phyloP scores from a whole-genome alignment of 2,113 vertebrate species.

The Seriola aureovittata region DNA sequence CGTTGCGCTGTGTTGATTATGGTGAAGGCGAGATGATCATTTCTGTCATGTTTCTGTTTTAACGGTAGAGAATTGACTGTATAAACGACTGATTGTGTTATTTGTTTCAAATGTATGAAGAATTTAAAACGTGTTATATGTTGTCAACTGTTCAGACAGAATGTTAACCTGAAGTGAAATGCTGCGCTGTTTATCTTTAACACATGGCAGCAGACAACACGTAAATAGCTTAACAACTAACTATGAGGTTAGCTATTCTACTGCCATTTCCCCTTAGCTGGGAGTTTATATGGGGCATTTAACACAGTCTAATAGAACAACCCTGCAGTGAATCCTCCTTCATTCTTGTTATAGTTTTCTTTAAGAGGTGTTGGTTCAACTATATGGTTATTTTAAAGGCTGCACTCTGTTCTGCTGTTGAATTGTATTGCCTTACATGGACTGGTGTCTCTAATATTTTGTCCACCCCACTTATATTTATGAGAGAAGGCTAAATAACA shows the following conservation, averaged over 20 bases:
- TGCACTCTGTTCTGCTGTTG: neutral
- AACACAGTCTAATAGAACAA: neutral
- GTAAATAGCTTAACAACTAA: neutral
- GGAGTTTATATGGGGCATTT: neutral
- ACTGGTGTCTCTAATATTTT: neutral
- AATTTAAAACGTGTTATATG: neutral
- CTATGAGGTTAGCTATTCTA: neutral
- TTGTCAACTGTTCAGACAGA: neutral
- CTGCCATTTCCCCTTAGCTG: neutral
- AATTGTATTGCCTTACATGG: neutral
- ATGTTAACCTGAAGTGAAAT: slow-evolving; percentile 7
- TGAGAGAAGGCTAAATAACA: neutral
- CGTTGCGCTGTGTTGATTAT: slow-evolving; percentile 27
- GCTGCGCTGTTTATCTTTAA: neutral
- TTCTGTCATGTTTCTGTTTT: slow-evolving; percentile 8
- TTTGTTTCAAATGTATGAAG: neutral
- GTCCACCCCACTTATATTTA: neutral
- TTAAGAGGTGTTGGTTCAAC: neutral
- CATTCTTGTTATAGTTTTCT: neutral
- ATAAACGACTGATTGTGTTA: fast-evolving
- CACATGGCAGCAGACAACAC: slow-evolving; percentile 22
- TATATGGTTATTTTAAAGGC: neutral
- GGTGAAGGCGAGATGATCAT: neutral
- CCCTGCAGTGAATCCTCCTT: neutral
- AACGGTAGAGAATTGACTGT: neutral